phyloP scores from a whole-genome alignment of 1,140 invertebrate species.

The Lethrus apterus region DNA sequence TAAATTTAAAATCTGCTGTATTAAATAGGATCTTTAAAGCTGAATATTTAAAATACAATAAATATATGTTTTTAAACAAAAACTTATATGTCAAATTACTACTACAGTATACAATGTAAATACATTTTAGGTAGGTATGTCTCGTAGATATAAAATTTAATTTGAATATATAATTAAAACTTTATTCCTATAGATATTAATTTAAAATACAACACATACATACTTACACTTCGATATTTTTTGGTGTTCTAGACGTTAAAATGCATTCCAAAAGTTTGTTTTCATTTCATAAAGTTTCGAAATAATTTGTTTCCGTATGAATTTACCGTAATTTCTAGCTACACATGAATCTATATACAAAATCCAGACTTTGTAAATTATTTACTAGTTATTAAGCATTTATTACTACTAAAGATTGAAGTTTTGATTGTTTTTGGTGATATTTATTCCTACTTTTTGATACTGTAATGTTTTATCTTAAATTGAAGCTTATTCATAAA shows the following conservation, averaged over 20 bases:
- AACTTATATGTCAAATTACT: conserved; percentile 1
- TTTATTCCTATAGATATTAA: conserved; percentile 15
- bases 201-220: conserved; percentile 12
- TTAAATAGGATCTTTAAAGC: conserved; percentile 15
- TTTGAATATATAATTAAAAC: conserved; percentile 13
- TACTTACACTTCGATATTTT: conserved; percentile 14
- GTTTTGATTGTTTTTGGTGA: conserved; percentile 16
- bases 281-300: too few relatives aligned
- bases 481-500: background rate
- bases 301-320: conserved; percentile 1
- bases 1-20: conserved; percentile 11
- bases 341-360: conserved; percentile 10
- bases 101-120: conserved; percentile 13
- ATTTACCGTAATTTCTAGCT: background rate
- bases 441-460: conserved; percentile 6
- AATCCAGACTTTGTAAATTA: conserved; percentile 14
- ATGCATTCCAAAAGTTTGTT: too few relatives aligned
- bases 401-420: conserved; percentile 13
- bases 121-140: conserved; percentile 15
- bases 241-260: conserved; percentile 8
- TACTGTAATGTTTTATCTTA: background rate
- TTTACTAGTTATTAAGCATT: conserved; percentile 5
- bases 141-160: conserved; percentile 15
- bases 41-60: conserved; percentile 16
- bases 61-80: conserved; percentile 11